phyloP scores from a whole-genome alignment of 2,888 invertebrate genomes.

The Dichetophora obliterata region DNA sequence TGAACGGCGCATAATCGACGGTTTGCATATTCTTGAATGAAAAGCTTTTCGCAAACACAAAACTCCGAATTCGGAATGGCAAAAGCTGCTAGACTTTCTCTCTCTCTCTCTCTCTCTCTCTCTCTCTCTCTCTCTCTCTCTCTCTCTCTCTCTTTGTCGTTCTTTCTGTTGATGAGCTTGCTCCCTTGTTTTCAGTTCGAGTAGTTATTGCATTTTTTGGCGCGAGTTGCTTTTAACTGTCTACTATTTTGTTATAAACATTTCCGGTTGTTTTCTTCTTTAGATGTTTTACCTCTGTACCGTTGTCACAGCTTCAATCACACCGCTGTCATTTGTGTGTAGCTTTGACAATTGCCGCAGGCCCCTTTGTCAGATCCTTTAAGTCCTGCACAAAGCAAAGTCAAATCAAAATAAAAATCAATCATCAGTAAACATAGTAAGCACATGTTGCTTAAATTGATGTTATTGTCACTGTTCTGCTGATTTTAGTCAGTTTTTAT shows the following conservation, averaged over 20 bases:
- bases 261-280: background rate
- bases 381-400: conserved; percentile 23
- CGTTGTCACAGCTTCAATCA: background rate
- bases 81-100: background rate
- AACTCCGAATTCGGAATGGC: conserved; percentile 30
- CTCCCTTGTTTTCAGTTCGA: background rate
- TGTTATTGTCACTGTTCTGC: background rate
- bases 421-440: conserved; percentile 8
- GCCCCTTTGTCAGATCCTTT: conserved; percentile 1
- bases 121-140: background rate
- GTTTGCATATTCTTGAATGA: conserved; percentile 26
- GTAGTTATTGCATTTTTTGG: background rate
- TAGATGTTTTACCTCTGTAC: background rate
- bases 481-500: background rate
- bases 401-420: too few species aligned
- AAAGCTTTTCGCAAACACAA: conserved; percentile 1
- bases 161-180: background rate
- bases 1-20: background rate
- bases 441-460: conserved; percentile 20
- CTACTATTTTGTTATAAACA: too few species aligned
- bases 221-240: background rate
- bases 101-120: background rate
- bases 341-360: conserved; percentile 14
- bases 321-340: background rate
- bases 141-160: background rate